These are phyloP conservation scores for Delia radicum DNA, from an alignment of 1,140 invertebrate genomes.

Conservation along the genomic window DNA sequence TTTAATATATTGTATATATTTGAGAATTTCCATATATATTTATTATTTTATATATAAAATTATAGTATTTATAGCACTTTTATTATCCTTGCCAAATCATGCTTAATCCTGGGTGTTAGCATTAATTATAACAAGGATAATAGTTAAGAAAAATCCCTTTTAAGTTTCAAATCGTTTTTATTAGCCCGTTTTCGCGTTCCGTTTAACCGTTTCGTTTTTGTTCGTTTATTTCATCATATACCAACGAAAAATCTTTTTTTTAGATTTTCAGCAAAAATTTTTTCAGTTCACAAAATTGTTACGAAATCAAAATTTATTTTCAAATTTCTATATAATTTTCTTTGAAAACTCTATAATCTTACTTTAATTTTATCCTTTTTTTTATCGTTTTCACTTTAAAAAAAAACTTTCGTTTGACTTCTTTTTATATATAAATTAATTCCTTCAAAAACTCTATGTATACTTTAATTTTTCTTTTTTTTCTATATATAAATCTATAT, in stretches of 20 bases:
- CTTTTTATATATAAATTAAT: neutral
- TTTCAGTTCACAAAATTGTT: constrained; percentile 41
- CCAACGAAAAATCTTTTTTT: constrained; percentile 36
- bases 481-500: constrained; percentile 33
- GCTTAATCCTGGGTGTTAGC: constrained; percentile 20
- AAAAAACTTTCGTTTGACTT: neutral
- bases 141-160: neutral
- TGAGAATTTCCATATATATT: neutral
- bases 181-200: neutral
- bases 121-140: constrained; percentile 8
- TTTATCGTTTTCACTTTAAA: constrained; percentile 11
- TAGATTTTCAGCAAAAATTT: constrained; percentile 55
- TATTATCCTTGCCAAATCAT: constrained; percentile 9
- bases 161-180: neutral
- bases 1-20: neutral
- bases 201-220: neutral
- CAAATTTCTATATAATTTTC: no score
- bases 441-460: constrained; percentile 36
- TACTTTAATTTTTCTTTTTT: constrained; percentile 27
- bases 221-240: neutral
- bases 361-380: constrained; percentile 25
- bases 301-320: constrained; percentile 52
- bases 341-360: constrained; percentile 26
- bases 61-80: neutral
- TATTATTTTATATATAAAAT: no score